phyloP scores from a whole-genome alignment of 2,113 vertebrate species.

The Bettongia penicillata region DNA sequence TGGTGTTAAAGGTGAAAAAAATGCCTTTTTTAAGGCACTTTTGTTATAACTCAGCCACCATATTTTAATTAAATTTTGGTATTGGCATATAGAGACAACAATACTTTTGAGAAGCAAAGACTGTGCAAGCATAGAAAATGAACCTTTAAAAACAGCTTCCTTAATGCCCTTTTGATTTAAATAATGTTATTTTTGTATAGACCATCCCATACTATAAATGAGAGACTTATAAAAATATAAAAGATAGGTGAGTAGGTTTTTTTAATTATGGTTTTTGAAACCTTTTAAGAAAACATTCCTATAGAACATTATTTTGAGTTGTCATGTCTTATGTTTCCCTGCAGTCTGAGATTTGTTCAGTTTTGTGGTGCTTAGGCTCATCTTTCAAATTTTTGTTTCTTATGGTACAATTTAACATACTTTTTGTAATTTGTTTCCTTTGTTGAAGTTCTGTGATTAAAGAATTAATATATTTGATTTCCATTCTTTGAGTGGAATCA shows the following conservation, averaged over 20 bases:
- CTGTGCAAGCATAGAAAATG: neutral
- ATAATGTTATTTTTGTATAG: neutral
- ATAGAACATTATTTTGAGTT: neutral
- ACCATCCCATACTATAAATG: neutral
- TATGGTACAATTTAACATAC: neutral
- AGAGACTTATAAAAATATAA: neutral
- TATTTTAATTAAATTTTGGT: constrained; percentile 16
- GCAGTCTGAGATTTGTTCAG: neutral
- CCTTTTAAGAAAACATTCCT: neutral
- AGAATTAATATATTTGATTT: neutral
- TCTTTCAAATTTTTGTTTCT: neutral
- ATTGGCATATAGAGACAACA: constrained; percentile 12
- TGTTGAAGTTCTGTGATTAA: neutral
- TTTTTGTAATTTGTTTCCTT: neutral
- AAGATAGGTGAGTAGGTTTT: neutral
- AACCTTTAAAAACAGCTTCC: neutral
- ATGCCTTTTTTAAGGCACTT: neutral
- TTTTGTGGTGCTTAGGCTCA: neutral
- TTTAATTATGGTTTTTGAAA: neutral
- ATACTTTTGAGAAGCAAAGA: constrained; percentile 29
- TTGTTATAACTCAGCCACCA: constrained; percentile 29
- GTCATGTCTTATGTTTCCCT: neutral
- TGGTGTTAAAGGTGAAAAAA: constrained; percentile 24
- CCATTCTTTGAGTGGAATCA: neutral
- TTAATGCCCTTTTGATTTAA: neutral